Evolutionary conservation across 2,888 invertebrate genomes (phyloP).

Genomic region (Eilema sororculum): DNA sequence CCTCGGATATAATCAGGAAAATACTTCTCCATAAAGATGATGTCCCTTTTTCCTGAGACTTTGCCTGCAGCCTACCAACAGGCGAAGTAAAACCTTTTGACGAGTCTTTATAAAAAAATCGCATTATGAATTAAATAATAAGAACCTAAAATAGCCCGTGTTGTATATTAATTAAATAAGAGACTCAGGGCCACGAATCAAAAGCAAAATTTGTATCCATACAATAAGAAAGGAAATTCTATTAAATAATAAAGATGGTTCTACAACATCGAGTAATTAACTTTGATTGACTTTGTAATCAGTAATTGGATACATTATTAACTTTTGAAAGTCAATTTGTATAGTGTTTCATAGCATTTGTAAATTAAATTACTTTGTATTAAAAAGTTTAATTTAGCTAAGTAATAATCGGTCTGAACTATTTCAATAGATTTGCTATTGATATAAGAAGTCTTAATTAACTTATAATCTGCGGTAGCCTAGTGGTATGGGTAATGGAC

Average conservation of each 20-base stretch:
- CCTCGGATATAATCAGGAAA: too few relatives aligned
- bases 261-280: background rate
- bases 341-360: background rate
- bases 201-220: background rate
- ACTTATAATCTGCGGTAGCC: too few relatives aligned
- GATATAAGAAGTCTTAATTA: background rate
- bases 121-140: background rate
- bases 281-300: constrained; percentile 1
- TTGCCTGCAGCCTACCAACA: too few relatives aligned
- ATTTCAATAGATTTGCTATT: background rate
- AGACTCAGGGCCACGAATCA: background rate
- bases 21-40: too few relatives aligned
- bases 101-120: background rate
- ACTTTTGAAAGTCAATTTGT: background rate
- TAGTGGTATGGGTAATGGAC: too few relatives aligned
- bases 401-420: background rate
- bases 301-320: background rate
- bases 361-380: background rate
- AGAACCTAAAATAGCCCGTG: background rate
- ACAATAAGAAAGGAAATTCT: background rate
- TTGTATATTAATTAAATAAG: background rate
- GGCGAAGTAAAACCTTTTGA: too few relatives aligned
- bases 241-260: background rate
- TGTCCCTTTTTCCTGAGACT: too few relatives aligned
- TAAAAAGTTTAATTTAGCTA: background rate